Evolutionary conservation across 2,888 invertebrate species (phyloP).

Genomic region (Leptinotarsa peninsularis): DNA sequence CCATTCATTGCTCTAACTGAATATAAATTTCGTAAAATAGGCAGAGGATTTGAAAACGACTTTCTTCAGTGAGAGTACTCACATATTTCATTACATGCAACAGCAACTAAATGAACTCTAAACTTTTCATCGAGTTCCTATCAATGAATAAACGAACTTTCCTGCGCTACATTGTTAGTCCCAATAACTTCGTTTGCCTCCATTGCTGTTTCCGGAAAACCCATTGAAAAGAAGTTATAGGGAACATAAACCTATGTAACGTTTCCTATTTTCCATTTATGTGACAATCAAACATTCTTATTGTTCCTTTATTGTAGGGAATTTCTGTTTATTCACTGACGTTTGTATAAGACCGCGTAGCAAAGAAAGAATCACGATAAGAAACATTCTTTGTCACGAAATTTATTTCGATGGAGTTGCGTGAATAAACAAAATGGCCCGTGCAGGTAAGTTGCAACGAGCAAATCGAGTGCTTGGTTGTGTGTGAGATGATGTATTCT

Average conservation of each 20-base stretch:
- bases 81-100: too few species aligned
- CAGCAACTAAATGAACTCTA: too few species aligned
- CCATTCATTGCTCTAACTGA: too few species aligned
- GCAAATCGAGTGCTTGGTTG: neutral
- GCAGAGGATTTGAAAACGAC: too few species aligned
- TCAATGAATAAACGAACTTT: neutral
- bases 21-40: too few species aligned
- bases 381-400: slow-evolving; percentile 15
- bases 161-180: neutral
- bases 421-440: slow-evolving; percentile 6
- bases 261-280: slow-evolving; percentile 33
- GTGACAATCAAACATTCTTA: slow-evolving; percentile 33
- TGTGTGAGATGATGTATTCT: too few species aligned
- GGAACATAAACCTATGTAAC: slow-evolving; percentile 27
- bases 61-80: too few species aligned
- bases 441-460: neutral
- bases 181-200: neutral
- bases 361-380: slow-evolving; percentile 18
- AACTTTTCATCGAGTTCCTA: neutral
- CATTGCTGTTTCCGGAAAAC: slow-evolving; percentile 9
- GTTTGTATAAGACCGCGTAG: slow-evolving; percentile 21
- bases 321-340: slow-evolving; percentile 33
- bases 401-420: slow-evolving; percentile 4
- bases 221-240: slow-evolving; percentile 7
- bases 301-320: slow-evolving; percentile 31